These are phyloP conservation scores for Smithornis capensis DNA, from an alignment of 2,113 vertebrate species.

Conservation along the genomic window DNA sequence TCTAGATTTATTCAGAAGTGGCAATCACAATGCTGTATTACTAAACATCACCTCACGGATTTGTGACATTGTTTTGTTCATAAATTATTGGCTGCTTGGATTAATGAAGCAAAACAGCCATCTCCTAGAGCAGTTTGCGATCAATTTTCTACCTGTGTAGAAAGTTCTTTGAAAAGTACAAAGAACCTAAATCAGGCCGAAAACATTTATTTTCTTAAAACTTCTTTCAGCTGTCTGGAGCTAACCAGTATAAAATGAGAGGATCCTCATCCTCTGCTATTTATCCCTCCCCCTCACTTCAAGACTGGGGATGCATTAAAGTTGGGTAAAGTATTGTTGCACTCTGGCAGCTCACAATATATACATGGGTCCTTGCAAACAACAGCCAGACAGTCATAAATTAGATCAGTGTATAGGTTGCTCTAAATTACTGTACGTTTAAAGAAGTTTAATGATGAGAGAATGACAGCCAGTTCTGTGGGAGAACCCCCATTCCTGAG, in stretches of 20 bases:
- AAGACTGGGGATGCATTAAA: background rate
- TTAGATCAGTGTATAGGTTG: background rate
- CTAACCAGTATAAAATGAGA: background rate
- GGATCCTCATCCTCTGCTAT: background rate
- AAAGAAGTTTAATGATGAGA: conserved; percentile 32
- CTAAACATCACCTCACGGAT: background rate
- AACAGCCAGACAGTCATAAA: background rate
- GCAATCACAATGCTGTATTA: background rate
- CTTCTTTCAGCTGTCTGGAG: background rate
- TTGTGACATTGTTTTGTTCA: background rate
- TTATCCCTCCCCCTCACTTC: background rate
- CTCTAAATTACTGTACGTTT: conserved; percentile 27
- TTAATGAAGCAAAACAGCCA: background rate
- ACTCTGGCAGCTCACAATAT: background rate
- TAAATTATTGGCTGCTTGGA: background rate
- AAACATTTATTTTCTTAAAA: background rate
- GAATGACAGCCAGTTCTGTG: conserved; percentile 11
- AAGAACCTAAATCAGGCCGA: background rate
- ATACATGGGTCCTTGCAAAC: background rate
- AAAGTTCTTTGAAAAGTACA: background rate
- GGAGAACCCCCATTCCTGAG: background rate
- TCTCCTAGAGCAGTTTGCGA: background rate
- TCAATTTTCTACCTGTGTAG: background rate
- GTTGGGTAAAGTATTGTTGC: background rate
- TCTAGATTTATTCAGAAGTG: background rate